Evolutionary conservation across 2,113 vertebrate genomes (phyloP), one percentile per base, ranked within the genome.

Genomic region (Siniperca chuatsi): DNA sequence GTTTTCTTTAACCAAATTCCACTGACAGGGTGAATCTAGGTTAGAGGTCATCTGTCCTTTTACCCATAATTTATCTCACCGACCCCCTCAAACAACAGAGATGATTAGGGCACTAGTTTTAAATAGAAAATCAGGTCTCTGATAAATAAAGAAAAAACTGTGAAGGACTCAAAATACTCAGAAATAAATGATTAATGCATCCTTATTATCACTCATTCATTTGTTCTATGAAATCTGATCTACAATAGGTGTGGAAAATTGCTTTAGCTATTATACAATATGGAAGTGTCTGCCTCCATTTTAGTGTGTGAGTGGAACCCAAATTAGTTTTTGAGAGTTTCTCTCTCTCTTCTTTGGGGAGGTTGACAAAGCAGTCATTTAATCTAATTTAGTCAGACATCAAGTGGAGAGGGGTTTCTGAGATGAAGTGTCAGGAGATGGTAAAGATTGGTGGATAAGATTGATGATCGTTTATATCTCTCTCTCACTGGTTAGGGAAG

Each of bases 301-400:
- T 88, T 52, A 77, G 23, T 78, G 58, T 77, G 68, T 72, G 75
- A 87, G 44, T 75, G 35, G 55, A 74, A 71, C 65, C 76, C 67
- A 75, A 71, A 90, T 87, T 37, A 78, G 42, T 83, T 89, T 86
- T 85, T 46, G 67, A 10, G n/a, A 78, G 52, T 82, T 78, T 74
- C n/a, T 78, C 37, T 58, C 54, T 74, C 58, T 75, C 69, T 78
- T 55, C 79, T 78, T 84, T 68, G 54, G 71, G 40, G 78, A 85
- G 48, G 81, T 86, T 90, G 86, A 87, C 85, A 87, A 90, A 81
- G 69, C 78, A 83, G 85, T 79, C 37, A 73, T 89, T 92, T 89
- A 87, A 90, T 92, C 79, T 84, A 91, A 90, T 91, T 87, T 80
- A 87, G 81, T 79, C 66, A 76, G 76, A 86, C 89, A 82, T 89